Base-by-base conservation (phyloP, 2,888 invertebrate species). In the Conus canariensis region DNA sequence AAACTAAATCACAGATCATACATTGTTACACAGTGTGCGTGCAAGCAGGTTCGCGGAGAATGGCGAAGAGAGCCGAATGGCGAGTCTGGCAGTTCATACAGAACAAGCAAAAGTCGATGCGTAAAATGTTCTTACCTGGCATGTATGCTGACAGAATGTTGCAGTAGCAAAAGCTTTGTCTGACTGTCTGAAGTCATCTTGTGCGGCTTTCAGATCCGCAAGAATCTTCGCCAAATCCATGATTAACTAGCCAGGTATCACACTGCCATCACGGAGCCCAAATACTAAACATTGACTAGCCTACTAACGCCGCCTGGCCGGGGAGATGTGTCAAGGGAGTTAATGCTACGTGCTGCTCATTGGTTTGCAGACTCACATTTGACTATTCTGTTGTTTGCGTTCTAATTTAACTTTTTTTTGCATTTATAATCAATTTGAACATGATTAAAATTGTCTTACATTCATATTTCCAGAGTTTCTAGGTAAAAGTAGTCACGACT, bases 151-250 rank as follows among this genome's bases (percentile, higher is more conserved):
- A 80, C 91, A 91, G 85, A 90, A 91, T 56, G 85, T 74, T 59
- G 90, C 74, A 74, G 91, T 91, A 58, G 90, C 90, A 82, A 88
- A 59, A 64, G 74, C 77, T 83, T 90, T 91, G 70, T 91, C 90
- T 25, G 91, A 83, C 87, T 77, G 87, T 60, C 83, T 87, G 83
- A 94, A 94, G 92, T 93, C 93, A 88, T 93, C 93, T 82, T 94
- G 94, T 80, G 94, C 94, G 91, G 92, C 93, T 92, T 93, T 93
- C 92, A 94, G 93, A 90, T 94, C 94, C 91, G 93, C 91, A 80
- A 94, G 91, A 87, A 94, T 91, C 85, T 91, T 93, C 91, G 93
- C 93, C 92, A 94, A 94, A 94, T 94, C 94, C 94, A 94, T 94
- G 85, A 86, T 93, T 90, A 19, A 56, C 56, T 14, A 6, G 14